Evolutionary conservation across 2,113 vertebrate genomes (phyloP), one percentile per base, ranked within the genome.

Genomic region (Notechis scutatus): DNA sequence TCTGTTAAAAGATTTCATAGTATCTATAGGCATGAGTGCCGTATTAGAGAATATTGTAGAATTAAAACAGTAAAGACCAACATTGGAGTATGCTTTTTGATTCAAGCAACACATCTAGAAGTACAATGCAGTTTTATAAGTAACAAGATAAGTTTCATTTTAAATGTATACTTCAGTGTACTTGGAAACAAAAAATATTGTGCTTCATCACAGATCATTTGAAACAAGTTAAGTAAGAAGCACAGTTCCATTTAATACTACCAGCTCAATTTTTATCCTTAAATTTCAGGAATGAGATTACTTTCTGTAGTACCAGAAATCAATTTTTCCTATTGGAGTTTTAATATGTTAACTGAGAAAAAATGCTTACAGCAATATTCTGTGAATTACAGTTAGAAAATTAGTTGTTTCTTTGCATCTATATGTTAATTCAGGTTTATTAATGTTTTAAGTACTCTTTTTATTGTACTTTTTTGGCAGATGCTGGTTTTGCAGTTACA

Each of bases 401-500:
- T 39, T 45, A 55, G 0, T 0, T 91, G 0, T 39, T 87, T 69
- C 89, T 90, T 85, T 87, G 18, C 2, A 15, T 91, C 92, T 90
- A 45, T 42, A 34, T 39, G 34, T 57, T 45, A 12, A 24, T 47
- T 15, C 69, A 26, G 1, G 11, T 24, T 34, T 0, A 23, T 24
- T 55, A 91, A 94, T 74, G 50, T 91, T 34, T 56, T 64, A 21
- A 23, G 39, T 14, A 42, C 2, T 88, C 92, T 92, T 50, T 87
- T 15, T 69, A 69, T 69, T 94, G 86, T 91, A 69, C 89, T 93
- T 10, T 0, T 93, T 90, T 64, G 45, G 45, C 97, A 99, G 99
- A 99, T 95, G 98, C 98, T 0, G 98, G 99, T 1, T 99, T 99
- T 92, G 98, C 98, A 0, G 98, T 99, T 91, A 99, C 99, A 0